Evolutionary conservation across 1,140 invertebrate genomes (phyloP).

Genomic region (Leptonema lineaticorne): DNA sequence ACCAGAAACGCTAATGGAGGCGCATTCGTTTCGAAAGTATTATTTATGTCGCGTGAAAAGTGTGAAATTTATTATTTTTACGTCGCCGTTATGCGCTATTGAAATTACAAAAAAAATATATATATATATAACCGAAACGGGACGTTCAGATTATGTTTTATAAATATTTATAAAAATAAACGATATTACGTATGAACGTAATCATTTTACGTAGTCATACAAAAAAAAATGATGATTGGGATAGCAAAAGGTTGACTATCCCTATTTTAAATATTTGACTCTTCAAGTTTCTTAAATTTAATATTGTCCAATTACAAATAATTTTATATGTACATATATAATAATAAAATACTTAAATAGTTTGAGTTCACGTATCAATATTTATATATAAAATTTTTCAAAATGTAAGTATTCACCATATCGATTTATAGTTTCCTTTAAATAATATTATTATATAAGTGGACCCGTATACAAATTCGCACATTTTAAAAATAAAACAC

Average conservation of each 20-base stretch:
- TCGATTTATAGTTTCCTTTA: too few species aligned
- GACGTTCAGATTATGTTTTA: neutral
- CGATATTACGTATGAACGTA: neutral
- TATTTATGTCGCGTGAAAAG: slow-evolving; percentile 2
- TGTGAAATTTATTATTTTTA: slow-evolving; percentile 2
- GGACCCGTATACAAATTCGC: too few species aligned
- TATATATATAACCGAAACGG: neutral
- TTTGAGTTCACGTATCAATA: too few species aligned
- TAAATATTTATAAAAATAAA: neutral
- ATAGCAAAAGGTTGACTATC: neutral
- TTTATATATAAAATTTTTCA: too few species aligned
- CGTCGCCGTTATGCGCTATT: neutral
- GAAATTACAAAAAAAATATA: neutral
- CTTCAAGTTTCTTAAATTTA: neutral
- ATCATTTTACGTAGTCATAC: neutral
- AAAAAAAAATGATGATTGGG: neutral
- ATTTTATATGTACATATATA: too few species aligned
- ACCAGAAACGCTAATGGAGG: neutral
- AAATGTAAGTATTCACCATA: too few species aligned
- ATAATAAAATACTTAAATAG: too few species aligned
- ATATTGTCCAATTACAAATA: neutral
- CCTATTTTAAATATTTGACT: neutral
- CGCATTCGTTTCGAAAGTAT: slow-evolving; percentile 3
- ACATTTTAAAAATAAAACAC: too few species aligned
- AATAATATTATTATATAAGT: too few species aligned